Evolutionary conservation across 2,797 vertebrate genomes (phyloP).

Genomic region (Spheniscus humboldti): DNA sequence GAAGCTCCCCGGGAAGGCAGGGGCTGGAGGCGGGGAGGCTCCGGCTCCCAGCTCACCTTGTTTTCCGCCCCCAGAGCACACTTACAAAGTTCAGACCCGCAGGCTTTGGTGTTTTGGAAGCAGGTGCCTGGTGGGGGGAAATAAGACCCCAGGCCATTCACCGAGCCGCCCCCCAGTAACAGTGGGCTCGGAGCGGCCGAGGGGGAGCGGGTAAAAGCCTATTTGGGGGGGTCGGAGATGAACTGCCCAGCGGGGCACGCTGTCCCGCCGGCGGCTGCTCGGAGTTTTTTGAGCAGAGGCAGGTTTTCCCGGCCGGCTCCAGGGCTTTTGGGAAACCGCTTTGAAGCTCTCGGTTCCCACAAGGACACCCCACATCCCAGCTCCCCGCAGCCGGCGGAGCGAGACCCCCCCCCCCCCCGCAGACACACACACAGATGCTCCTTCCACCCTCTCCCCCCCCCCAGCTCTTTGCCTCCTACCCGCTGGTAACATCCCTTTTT

Average conservation of each 20-base stretch:
- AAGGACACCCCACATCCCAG: not conserved
- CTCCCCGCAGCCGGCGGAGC: not conserved
- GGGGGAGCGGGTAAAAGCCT: not conserved
- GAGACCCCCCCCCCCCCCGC: not conserved
- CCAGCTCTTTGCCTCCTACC: not conserved
- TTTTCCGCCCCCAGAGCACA: not conserved
- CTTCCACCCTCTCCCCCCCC: not conserved
- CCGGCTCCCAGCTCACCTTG: not conserved
- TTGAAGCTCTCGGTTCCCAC: not conserved
- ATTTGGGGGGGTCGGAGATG: not conserved
- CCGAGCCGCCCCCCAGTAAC: not conserved
- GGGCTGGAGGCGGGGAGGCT: not conserved
- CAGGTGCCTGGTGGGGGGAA: not conserved
- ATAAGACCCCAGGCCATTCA: not conserved
- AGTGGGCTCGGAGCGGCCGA: not conserved
- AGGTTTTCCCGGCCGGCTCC: not conserved
- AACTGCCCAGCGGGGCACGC: accelerated
- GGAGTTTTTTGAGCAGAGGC: not conserved
- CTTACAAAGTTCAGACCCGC: not conserved
- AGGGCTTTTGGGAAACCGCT: not conserved
- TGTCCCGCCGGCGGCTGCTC: not conserved
- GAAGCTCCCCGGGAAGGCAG: not conserved
- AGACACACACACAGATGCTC: not conserved
- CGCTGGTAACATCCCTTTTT: constrained; percentile 60
- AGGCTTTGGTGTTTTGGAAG: not conserved